A percentile compares a stretch with the other conserved stretches of the same genome.
phyloP scores from a whole-genome alignment of 2,888 invertebrate species.

The Aspidiotus destructor region DNA sequence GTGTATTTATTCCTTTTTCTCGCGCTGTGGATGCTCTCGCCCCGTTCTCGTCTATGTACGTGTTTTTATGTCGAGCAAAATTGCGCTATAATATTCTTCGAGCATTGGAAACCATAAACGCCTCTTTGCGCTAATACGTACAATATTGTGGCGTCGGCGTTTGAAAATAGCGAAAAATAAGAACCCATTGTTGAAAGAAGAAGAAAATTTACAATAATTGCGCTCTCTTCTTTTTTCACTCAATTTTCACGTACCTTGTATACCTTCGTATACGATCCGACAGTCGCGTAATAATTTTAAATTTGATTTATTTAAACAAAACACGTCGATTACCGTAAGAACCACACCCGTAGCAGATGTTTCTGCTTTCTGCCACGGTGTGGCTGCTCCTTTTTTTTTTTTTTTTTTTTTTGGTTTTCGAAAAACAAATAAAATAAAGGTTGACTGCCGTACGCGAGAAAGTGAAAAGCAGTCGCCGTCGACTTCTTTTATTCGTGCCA shows the following conservation, averaged over 20 bases:
- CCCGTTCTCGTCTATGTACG: too few relatives aligned
- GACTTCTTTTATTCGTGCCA: slow-evolving; percentile 9
- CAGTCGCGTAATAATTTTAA: neutral
- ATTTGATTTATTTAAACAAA: slow-evolving; percentile 9
- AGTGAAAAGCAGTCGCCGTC: neutral
- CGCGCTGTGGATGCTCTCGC: too few relatives aligned
- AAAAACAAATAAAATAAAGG: neutral
- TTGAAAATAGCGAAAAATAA: neutral
- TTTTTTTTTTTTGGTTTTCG: neutral
- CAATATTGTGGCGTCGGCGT: too few relatives aligned
- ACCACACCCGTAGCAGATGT: neutral
- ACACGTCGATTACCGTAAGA: neutral
- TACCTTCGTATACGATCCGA: neutral
- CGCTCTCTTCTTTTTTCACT: neutral
- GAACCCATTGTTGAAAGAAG: neutral
- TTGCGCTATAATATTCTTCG: slow-evolving; percentile 14
- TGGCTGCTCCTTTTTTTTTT: neutral
- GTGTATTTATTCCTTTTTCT: neutral
- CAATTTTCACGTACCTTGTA: neutral
- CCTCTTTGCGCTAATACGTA: neutral
- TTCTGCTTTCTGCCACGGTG: neutral
- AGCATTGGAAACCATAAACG: slow-evolving; percentile 8
- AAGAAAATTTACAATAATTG: neutral
- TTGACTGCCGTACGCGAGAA: slow-evolving; percentile 1
- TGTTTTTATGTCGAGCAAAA: neutral